Conservation (phyloP, 2,888 invertebrate genomes). For the Bursaphelenchus okinawaensis region DNA sequence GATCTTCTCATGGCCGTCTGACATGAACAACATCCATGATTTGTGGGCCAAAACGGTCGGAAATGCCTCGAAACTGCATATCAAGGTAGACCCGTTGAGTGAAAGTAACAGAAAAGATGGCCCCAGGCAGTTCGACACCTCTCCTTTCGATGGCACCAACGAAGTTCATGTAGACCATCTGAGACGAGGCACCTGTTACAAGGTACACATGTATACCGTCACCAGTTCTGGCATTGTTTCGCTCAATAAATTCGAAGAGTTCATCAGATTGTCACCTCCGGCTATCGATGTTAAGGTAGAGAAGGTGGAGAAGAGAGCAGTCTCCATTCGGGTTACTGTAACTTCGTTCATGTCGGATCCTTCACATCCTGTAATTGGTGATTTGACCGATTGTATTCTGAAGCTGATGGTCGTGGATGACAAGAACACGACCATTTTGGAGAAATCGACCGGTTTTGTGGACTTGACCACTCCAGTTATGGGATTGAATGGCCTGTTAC, state of each 20-base stretch:
- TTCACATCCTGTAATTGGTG: slow-evolving; percentile 16
- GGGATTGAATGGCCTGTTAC: slow-evolving; percentile 42
- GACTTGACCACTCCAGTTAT: slow-evolving; percentile 31
- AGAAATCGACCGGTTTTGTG: slow-evolving; percentile 23
- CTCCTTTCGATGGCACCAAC: slow-evolving; percentile 14
- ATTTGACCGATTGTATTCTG: slow-evolving; percentile 38
- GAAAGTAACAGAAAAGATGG: slow-evolving; percentile 20
- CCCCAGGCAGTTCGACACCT: slow-evolving; percentile 23
- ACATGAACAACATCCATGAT: slow-evolving; percentile 35
- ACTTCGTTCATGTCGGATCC: slow-evolving; percentile 9
- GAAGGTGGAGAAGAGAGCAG: slow-evolving; percentile 28
- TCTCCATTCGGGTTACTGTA: slow-evolving; percentile 17
- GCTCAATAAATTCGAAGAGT: slow-evolving; percentile 42
- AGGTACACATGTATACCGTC: slow-evolving; percentile 53
- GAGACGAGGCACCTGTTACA: slow-evolving; percentile 46
- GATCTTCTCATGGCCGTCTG: slow-evolving; percentile 48
- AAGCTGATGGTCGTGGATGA: slow-evolving; percentile 43
- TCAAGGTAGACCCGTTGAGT: slow-evolving; percentile 35
- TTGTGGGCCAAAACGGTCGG: slow-evolving; percentile 55
- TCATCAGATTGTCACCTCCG: slow-evolving; percentile 43
- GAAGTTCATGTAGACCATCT: slow-evolving; percentile 25
- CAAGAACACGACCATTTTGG: slow-evolving; percentile 39
- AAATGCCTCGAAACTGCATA: slow-evolving; percentile 41
- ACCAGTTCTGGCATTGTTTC: slow-evolving; percentile 56
- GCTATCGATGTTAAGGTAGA: slow-evolving; percentile 40